A percentile compares a stretch with the other conserved stretches of the same genome.
Conservation (phyloP, 2,797 vertebrate species). For the Varecia variegata region DNA sequence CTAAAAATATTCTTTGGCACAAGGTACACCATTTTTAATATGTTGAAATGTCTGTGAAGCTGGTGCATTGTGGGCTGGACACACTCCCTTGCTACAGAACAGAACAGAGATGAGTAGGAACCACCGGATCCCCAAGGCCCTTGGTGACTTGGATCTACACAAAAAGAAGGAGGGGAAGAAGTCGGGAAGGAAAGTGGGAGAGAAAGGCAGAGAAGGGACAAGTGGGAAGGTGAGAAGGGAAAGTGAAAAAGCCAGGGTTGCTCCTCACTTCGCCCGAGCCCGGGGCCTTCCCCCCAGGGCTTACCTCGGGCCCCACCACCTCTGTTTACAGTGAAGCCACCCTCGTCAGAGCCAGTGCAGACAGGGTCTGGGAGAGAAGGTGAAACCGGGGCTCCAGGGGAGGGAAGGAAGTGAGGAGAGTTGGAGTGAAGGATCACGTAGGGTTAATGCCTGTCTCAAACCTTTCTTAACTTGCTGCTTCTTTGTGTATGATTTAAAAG, state of each 20-base stretch:
- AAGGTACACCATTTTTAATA: not conserved
- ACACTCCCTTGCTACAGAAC: not conserved
- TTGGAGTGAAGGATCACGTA: not conserved
- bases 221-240: not conserved
- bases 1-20: not conserved
- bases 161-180: not conserved
- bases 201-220: not conserved
- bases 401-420: not conserved
- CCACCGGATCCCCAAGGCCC: not conserved
- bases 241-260: not conserved
- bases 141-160: not conserved
- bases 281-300: not conserved
- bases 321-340: not conserved
- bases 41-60: not conserved
- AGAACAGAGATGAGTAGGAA: not conserved
- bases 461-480: not conserved
- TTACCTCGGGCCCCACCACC: too few relatives aligned
- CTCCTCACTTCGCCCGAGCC: not conserved
- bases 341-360: not conserved
- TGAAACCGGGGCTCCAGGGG: not conserved
- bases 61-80: too few relatives aligned
- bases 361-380: not conserved
- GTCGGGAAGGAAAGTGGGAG: not conserved
- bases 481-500: not conserved
- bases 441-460: not conserved